Percentiles rank a stretch among this genome's conserved stretches.
Evolutionary conservation across 2,888 invertebrate species (phyloP).

Genomic region (Sisyra nigra): DNA sequence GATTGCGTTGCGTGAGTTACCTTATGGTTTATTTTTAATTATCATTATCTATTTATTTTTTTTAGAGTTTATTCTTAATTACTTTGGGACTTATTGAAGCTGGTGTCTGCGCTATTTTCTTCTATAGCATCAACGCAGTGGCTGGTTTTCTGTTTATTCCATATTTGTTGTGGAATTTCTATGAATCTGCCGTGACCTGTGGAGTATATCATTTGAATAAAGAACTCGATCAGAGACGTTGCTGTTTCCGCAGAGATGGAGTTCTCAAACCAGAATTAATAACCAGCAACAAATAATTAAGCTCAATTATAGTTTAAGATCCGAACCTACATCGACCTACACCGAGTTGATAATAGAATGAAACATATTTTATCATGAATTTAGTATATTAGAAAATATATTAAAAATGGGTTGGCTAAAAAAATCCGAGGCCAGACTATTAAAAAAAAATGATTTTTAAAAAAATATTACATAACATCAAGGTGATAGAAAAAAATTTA

Average conservation of each 20-base stretch:
- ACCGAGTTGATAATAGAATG: too few relatives aligned
- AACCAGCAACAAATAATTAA: background rate
- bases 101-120: slow-evolving; percentile 36
- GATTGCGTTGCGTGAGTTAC: slow-evolving; percentile 4
- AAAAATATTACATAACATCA: too few relatives aligned
- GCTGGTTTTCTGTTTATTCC: slow-evolving; percentile 56
- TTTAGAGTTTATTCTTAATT: slow-evolving; percentile 46
- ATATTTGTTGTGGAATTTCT: slow-evolving; percentile 55
- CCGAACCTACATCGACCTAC: too few relatives aligned
- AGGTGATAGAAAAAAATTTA: too few relatives aligned
- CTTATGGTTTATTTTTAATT: background rate
- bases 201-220: slow-evolving; percentile 44
- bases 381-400: too few relatives aligned
- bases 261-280: slow-evolving; percentile 5
- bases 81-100: slow-evolving; percentile 38
- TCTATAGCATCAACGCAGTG: slow-evolving; percentile 41
- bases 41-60: slow-evolving; percentile 13
- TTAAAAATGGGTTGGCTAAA: too few relatives aligned
- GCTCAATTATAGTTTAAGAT: too few relatives aligned
- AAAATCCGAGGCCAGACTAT: too few relatives aligned
- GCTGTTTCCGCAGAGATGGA: background rate
- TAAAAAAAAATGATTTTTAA: too few relatives aligned
- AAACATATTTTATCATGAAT: too few relatives aligned
- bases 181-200: slow-evolving; percentile 54
- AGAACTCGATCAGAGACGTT: slow-evolving; percentile 11